A percentile compares a stretch with the other conserved stretches of the same genome.
phyloP scores from a whole-genome alignment of 1,140 invertebrate genomes.

The Calephelis virginiensis region DNA sequence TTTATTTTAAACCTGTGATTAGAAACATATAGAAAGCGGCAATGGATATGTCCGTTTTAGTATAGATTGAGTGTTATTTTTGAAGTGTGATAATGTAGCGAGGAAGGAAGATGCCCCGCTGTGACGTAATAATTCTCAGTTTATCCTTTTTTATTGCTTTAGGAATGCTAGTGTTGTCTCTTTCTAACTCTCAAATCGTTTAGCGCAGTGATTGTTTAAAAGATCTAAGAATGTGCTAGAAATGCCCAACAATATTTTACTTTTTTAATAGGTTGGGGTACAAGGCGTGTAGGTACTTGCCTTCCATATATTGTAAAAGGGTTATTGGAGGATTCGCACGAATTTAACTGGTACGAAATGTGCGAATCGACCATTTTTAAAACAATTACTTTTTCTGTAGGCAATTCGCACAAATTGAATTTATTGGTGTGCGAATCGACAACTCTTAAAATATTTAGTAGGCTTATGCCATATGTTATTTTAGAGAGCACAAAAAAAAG shows the following conservation, averaged over 20 bases:
- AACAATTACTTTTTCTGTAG: no score
- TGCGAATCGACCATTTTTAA: no score
- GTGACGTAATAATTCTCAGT: constrained; percentile 73
- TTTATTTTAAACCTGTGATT: background rate
- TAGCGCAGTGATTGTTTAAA: constrained; percentile 48
- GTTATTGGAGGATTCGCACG: no score
- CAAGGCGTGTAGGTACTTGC: no score
- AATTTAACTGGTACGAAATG: no score
- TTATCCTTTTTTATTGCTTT: constrained; percentile 61
- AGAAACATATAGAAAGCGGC: background rate
- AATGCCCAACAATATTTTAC: background rate
- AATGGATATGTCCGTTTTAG: background rate
- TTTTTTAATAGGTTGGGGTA: no score
- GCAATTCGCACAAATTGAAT: no score
- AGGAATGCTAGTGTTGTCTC: constrained; percentile 56
- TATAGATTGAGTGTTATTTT: constrained; percentile 3
- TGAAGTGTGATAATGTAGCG: constrained; percentile 30
- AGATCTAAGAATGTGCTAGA: constrained; percentile 35
- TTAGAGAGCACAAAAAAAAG: no score
- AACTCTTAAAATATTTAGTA: no score
- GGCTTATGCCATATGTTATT: no score
- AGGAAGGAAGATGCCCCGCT: constrained; percentile 60
- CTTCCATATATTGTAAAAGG: no score
- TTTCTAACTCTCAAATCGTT: constrained; percentile 66
- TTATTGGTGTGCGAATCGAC: no score